A percentile compares a stretch with the other conserved stretches of the same genome.
These are phyloP conservation scores for Channallabes apus DNA, from an alignment of 2,797 vertebrate genomes.

Conservation along the genomic window DNA sequence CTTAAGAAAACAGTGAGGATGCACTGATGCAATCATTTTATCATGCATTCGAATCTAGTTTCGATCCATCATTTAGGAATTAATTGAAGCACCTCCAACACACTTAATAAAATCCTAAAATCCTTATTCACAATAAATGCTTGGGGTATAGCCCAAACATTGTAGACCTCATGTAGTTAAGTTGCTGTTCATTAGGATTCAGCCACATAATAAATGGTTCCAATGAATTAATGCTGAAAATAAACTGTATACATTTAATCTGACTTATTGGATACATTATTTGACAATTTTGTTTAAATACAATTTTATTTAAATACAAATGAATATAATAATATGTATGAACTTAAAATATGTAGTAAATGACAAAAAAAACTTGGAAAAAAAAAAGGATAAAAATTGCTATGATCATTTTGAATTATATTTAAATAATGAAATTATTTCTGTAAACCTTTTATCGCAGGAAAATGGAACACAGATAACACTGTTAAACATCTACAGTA, in stretches of 20 bases:
- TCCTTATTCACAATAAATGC: background rate
- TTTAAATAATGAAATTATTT: background rate
- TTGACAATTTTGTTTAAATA: background rate
- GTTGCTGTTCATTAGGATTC: slow-evolving; percentile 2
- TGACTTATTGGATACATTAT: background rate
- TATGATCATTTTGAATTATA: background rate
- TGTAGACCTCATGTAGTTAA: background rate
- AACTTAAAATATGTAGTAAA: background rate
- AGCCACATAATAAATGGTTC: background rate
- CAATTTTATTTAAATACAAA: background rate
- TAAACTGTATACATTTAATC: background rate
- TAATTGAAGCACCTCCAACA: background rate
- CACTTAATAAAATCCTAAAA: background rate
- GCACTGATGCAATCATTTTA: background rate
- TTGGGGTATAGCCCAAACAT: background rate
- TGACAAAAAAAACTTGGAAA: background rate
- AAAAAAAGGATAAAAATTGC: background rate
- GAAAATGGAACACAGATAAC: background rate
- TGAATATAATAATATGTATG: background rate
- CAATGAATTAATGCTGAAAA: background rate
- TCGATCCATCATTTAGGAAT: background rate
- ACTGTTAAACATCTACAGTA: background rate
- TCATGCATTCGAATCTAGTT: background rate
- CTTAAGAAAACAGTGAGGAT: background rate
- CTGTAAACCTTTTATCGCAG: background rate